Evolutionary conservation across 1,140 invertebrate genomes (phyloP).

Genomic region (Ruditapes philippinarum): DNA sequence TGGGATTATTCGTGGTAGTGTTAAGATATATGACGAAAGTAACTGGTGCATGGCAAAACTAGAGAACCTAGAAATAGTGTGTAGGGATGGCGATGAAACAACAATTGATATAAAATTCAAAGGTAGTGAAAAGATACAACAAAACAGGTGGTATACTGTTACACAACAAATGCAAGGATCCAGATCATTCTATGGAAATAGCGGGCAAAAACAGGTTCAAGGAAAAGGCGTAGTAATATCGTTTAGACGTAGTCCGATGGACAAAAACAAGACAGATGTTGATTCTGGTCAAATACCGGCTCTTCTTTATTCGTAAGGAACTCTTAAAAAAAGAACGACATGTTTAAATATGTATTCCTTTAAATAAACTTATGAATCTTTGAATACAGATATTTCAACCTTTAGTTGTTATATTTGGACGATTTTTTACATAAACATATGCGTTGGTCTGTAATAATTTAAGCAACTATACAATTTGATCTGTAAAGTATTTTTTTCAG

Average conservation of each 20-base stretch:
- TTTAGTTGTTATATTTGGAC: no score
- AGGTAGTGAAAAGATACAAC: slow-evolving; percentile 27
- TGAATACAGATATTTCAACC: no score
- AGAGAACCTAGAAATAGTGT: slow-evolving; percentile 69
- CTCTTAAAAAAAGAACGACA: no score
- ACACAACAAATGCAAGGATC: slow-evolving; percentile 55
- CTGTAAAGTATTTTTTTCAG: no score
- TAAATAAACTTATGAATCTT: no score
- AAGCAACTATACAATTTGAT: no score
- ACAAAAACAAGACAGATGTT: slow-evolving; percentile 47
- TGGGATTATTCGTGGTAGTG: slow-evolving; percentile 52
- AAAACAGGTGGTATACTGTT: slow-evolving; percentile 56
- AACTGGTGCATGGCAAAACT: slow-evolving; percentile 20
- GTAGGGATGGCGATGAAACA: neutral
- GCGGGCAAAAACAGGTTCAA: neutral
- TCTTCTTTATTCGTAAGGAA: slow-evolving; percentile 36
- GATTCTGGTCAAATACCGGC: slow-evolving; percentile 45
- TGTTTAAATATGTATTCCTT: no score
- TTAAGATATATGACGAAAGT: slow-evolving; percentile 37
- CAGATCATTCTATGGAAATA: slow-evolving; percentile 47
- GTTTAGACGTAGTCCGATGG: slow-evolving; percentile 44
- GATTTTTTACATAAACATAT: no score
- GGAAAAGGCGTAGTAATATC: slow-evolving; percentile 32
- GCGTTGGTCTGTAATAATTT: no score
- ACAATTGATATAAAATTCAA: slow-evolving; percentile 25